A percentile compares a stretch with the other conserved stretches of the same genome.
Conservation (phyloP, 2,888 invertebrate species). For the Sesia apiformis region DNA sequence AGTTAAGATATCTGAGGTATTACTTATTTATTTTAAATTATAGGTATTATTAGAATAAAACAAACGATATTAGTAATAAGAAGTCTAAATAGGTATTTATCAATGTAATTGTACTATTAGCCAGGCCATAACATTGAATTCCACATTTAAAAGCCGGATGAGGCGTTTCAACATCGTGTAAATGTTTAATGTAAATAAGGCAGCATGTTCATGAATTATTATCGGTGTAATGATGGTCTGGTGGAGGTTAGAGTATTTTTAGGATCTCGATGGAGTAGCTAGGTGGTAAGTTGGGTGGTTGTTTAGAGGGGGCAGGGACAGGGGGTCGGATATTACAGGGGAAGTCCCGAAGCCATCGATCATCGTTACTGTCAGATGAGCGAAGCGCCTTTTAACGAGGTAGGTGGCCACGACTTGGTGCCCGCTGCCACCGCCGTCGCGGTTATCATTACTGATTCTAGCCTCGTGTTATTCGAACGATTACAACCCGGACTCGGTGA, state of each 20-base stretch:
- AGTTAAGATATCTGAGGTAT: too few species aligned
- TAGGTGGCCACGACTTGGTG: constrained; percentile 29
- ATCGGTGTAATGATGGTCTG: not conserved
- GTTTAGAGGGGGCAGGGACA: constrained; percentile 17
- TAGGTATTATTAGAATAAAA: too few species aligned
- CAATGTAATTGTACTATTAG: not conserved
- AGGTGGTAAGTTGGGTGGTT: constrained; percentile 14
- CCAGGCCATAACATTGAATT: not conserved
- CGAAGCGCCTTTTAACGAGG: constrained; percentile 52
- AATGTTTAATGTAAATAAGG: not conserved
- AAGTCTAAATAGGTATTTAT: not conserved
- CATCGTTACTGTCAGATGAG: constrained; percentile 59
- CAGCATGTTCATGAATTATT: not conserved
- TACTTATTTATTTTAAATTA: too few species aligned
- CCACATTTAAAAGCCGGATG: not conserved
- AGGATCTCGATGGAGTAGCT: constrained; percentile 4
- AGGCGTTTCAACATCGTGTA: not conserved
- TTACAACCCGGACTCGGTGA: too few species aligned
- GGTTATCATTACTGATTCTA: constrained; percentile 4
- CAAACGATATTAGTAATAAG: too few species aligned
- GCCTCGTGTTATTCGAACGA: not conserved
- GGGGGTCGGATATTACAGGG: constrained; percentile 55
- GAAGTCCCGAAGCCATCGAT: constrained; percentile 55
- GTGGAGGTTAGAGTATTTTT: not conserved
- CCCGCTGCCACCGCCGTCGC: constrained; percentile 5